Base-by-base conservation (phyloP, 2,888 invertebrate genomes). In the Heliconius aoede region DNA sequence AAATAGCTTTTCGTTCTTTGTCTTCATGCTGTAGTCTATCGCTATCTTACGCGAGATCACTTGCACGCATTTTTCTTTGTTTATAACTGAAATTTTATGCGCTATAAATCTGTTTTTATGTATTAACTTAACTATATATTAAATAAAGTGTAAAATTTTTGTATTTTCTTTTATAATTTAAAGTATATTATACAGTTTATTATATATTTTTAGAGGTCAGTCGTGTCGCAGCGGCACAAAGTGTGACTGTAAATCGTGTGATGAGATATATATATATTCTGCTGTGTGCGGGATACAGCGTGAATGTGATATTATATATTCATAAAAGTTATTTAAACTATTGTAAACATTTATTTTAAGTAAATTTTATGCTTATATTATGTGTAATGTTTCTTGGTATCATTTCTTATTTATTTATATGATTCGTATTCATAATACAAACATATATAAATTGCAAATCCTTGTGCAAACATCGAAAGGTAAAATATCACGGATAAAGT, bases 11-110 rank as follows among this genome's bases (percentile, higher is more conserved):
- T 83, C 82, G 81, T 80, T 78, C 81, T 82, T 80, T 87, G 85
- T 87, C 81, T 83, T 84, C 81, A 84, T 84, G 83, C 82, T 86
- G 83, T 85, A 84, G 85, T 76, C 87, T 87, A 86, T 88, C 86
- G 85, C 80, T 87, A 89, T 87, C 86, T 87, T 83, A 83, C 81
- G 79, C 76, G 79, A 86, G 86, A 87, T 84, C 76, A 79, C 77
- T 81, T 81, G 82, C 82, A 81, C 79, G 78, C 78, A 80, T 81
- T 78, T 79, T 81, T 80, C 74, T 78, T 77, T 79, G 69, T 78
- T 74, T 77, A 78, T 78, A 76, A 73, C 67, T 68, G 55, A 71
- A 72, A 74, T 74, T 68, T 71, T 60, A 55, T 71, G 60, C 40
- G 36, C n/a, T 77, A 62, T 76, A 74, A 77, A 72, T 78, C 40